These are phyloP conservation scores for Eulemur macaco DNA, from an alignment of 2,113 vertebrate species.

Conservation along the genomic window DNA sequence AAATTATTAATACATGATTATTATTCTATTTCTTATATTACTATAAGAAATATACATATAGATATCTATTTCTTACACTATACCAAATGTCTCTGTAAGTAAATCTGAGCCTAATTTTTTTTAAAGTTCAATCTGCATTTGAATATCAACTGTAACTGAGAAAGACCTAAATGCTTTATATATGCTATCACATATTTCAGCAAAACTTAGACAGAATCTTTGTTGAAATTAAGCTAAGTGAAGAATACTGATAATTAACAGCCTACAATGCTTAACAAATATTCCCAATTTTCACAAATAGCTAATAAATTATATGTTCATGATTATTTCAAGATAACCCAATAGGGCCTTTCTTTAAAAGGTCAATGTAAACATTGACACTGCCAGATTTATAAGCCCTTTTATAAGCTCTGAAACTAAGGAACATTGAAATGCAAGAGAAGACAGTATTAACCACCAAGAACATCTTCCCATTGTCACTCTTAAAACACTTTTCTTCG, in stretches of 20 bases:
- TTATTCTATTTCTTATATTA: background rate
- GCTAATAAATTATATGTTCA: background rate
- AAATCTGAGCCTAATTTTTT: conserved; percentile 1
- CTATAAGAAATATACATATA: background rate
- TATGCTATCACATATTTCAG: background rate
- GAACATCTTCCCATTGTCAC: background rate
- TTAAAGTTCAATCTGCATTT: background rate
- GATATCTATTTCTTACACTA: background rate
- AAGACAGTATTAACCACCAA: background rate
- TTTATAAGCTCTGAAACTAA: background rate
- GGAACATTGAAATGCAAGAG: background rate
- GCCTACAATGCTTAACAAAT: conserved; percentile 1
- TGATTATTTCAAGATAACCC: background rate
- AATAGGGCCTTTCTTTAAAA: background rate
- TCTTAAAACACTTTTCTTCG: background rate
- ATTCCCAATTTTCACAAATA: conserved; percentile 25
- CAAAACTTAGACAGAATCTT: conserved; percentile 39
- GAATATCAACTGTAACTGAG: background rate
- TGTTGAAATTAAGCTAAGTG: background rate
- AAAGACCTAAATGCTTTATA: background rate
- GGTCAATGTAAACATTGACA: background rate
- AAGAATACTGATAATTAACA: background rate
- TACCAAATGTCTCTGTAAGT: background rate
- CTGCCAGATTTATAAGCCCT: background rate
- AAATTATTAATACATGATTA: background rate